Conservation (phyloP, 64 coral and sea anemone genomes). For the Montipora efflorescens region DNA sequence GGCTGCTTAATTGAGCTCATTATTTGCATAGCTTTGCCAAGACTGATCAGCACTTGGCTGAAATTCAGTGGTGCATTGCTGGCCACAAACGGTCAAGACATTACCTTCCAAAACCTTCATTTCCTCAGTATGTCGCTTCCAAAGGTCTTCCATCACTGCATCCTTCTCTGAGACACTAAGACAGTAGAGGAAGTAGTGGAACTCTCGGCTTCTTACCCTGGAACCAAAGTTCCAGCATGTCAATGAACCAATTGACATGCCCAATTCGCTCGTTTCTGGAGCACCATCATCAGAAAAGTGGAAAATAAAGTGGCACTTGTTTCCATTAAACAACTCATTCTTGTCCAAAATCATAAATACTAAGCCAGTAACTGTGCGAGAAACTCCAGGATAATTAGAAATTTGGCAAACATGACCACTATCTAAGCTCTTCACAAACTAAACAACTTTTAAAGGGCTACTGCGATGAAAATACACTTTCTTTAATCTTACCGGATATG, state of each 20-base stretch:
- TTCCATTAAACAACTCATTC: no score
- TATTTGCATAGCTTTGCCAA: slow-evolving; percentile 58
- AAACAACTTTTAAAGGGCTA: neutral
- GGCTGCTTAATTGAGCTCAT: slow-evolving; percentile 50
- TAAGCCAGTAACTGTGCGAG: neutral
- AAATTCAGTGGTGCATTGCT: slow-evolving; percentile 58
- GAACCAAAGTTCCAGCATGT: neutral
- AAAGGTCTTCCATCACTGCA: neutral
- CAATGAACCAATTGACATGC: neutral
- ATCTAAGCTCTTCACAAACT: no score
- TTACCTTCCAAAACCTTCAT: slow-evolving; percentile 64
- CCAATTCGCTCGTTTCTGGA: neutral
- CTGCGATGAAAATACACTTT: neutral
- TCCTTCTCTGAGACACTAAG: slow-evolving; percentile 7
- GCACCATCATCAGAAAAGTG: neutral
- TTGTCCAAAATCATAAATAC: no score
- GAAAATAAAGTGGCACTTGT: no score
- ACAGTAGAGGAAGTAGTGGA: slow-evolving; percentile 35
- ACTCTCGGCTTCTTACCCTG: slow-evolving; percentile 25
- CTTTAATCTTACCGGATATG: neutral
- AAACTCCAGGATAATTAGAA: no score
- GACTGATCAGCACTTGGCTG: slow-evolving; percentile 50
- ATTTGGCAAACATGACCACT: no score
- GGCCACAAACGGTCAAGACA: neutral
- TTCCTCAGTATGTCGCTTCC: neutral